A percentile compares a stretch with the other conserved stretches of the same genome.
Evolutionary conservation across 2,888 invertebrate genomes (phyloP).

Genomic region (Eupithecia subfuscata): DNA sequence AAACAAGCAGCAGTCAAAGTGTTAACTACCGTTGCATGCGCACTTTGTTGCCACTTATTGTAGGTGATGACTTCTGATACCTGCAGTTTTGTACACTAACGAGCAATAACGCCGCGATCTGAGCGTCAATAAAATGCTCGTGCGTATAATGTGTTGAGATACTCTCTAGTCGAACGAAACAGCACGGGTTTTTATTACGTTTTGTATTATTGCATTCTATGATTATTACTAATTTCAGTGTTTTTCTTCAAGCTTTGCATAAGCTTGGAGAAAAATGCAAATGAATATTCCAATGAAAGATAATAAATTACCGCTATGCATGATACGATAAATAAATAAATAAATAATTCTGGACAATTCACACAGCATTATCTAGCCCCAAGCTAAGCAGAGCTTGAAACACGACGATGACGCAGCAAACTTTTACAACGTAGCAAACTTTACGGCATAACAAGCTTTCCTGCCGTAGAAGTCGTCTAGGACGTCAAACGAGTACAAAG

Average conservation of each 20-base stretch:
- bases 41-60: constrained; percentile 50
- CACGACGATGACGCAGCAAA: too few species aligned
- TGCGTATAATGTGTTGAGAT: background rate
- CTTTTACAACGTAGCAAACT: background rate
- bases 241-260: too few species aligned
- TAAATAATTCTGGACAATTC: too few species aligned
- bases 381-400: too few species aligned
- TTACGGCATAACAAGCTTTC: too few species aligned
- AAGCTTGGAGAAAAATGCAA: too few species aligned
- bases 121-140: background rate
- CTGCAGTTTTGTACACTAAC: constrained; percentile 41
- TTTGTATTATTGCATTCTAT: background rate
- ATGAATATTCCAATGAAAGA: background rate
- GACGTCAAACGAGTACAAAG: too few species aligned
- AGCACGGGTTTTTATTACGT: background rate
- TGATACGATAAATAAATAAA: too few species aligned
- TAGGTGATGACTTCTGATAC: constrained; percentile 49
- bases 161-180: background rate
- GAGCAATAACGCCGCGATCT: constrained; percentile 24
- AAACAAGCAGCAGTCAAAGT: constrained; percentile 54
- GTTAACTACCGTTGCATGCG: constrained; percentile 58
- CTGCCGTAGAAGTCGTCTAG: too few species aligned
- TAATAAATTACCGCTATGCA: background rate
- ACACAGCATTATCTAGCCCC: too few species aligned
- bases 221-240: background rate